Conservation (phyloP, 1,140 invertebrate genomes). For the Cydia splendana region DNA sequence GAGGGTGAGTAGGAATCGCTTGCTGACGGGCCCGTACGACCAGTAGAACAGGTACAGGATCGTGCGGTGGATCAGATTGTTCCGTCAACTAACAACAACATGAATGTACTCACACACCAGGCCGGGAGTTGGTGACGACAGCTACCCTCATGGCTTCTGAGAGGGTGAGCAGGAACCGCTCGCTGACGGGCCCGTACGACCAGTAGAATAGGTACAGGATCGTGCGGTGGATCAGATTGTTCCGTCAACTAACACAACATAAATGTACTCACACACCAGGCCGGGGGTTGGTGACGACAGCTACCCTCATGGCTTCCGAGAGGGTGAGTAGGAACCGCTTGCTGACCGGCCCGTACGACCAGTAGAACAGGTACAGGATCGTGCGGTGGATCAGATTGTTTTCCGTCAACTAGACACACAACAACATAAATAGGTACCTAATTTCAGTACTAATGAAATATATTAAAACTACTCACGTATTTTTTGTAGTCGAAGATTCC, state of each 20-base stretch:
- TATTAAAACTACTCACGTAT: too few species aligned
- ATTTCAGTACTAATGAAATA: too few species aligned
- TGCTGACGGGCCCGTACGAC: conserved; percentile 59
- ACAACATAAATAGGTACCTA: conserved; percentile 7
- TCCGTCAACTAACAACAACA: conserved; percentile 46
- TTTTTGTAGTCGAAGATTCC: too few species aligned
- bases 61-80: conserved; percentile 59
- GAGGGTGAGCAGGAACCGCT: conserved; percentile 61
- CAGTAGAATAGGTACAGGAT: conserved; percentile 79
- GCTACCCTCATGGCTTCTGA: conserved; percentile 78
- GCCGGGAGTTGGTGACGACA: conserved; percentile 80
- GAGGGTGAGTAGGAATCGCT: conserved; percentile 61
- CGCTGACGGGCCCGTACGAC: conserved; percentile 59
- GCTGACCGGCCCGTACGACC: conserved; percentile 61
- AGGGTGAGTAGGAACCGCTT: conserved; percentile 62
- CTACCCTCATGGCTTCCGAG: conserved; percentile 77
- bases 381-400: conserved; percentile 76
- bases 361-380: conserved; percentile 79
- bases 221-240: conserved; percentile 75
- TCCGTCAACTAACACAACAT: conserved; percentile 70
- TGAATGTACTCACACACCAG: conserved; percentile 74
- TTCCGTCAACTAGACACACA: conserved; percentile 61
- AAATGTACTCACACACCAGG: conserved; percentile 75
- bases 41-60: conserved; percentile 79
- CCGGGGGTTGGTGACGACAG: conserved; percentile 81